These are phyloP conservation scores for Geopemphigus sp. DNA, from an alignment of 1,140 invertebrate species.

Conservation along the genomic window DNA sequence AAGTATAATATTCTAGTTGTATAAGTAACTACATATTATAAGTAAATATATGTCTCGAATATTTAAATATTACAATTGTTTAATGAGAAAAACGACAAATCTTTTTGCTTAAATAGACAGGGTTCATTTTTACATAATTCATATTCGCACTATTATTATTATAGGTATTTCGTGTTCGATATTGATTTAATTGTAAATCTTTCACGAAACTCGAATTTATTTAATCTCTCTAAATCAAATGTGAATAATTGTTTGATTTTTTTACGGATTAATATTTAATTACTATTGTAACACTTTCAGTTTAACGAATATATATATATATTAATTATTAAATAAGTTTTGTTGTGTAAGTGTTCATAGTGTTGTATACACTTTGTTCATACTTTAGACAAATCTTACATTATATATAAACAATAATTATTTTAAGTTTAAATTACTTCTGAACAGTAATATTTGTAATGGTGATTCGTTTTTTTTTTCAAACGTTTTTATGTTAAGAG, in stretches of 20 bases:
- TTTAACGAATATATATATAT: background rate
- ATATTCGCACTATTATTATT: constrained; percentile 29
- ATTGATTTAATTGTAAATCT: constrained; percentile 25
- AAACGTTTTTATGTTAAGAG: constrained; percentile 29
- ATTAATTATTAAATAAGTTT: constrained; percentile 23
- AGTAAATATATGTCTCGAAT: constrained; percentile 39
- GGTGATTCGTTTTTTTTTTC: constrained; percentile 34
- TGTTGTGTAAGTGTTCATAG: constrained; percentile 12
- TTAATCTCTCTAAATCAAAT: background rate
- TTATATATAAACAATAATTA: constrained; percentile 19
- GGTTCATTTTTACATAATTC: constrained; percentile 41
- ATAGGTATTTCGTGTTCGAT: constrained; percentile 22
- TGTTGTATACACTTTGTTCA: constrained; percentile 14
- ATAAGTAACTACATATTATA: constrained; percentile 19
- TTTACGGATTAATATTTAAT: constrained; percentile 11
- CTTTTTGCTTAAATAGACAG: constrained; percentile 41
- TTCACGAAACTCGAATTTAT: constrained; percentile 24
- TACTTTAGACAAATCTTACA: constrained; percentile 2
- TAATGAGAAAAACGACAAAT: constrained; percentile 20
- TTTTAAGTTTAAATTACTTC: constrained; percentile 34
- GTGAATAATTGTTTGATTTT: constrained; percentile 4
- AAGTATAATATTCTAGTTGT: constrained; percentile 22
- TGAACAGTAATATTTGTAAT: constrained; percentile 16
- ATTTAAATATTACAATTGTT: constrained; percentile 4
- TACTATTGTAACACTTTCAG: background rate